Evolutionary conservation across 2,113 vertebrate genomes (phyloP).

Genomic region (Numenius arquata): DNA sequence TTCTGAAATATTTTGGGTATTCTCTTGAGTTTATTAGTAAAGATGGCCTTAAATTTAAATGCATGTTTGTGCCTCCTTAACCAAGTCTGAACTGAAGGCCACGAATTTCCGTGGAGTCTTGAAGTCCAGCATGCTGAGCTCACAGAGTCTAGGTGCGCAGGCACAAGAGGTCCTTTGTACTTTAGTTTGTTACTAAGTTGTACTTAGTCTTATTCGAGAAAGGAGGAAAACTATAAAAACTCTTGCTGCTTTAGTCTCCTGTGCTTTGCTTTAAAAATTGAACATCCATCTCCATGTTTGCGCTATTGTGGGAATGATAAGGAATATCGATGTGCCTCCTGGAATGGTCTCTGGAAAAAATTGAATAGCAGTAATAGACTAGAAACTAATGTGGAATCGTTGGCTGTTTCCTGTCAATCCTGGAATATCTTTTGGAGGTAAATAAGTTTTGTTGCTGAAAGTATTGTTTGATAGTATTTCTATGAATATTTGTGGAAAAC

Average conservation of each 20-base stretch:
- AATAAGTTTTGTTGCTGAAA: neutral
- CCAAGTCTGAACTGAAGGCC: neutral
- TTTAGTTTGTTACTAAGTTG: neutral
- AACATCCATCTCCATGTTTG: neutral
- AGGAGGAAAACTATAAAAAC: neutral
- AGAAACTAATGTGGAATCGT: neutral
- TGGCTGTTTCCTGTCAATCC: neutral
- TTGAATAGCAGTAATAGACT: neutral
- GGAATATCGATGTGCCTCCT: neutral
- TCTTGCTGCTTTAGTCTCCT: neutral
- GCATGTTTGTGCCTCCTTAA: neutral
- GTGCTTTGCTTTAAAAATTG: neutral
- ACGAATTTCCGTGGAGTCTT: neutral
- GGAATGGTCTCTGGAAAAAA: neutral
- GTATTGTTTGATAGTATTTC: neutral
- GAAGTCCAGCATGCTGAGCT: neutral
- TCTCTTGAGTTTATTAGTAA: neutral
- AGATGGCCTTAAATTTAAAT: neutral
- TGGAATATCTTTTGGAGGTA: neutral
- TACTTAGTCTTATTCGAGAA: neutral
- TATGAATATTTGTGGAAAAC: neutral
- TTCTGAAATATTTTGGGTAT: neutral
- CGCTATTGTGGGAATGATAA: neutral
- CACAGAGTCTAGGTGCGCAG: neutral
- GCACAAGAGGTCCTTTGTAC: no score